These are phyloP conservation scores for Geophilus truncorum DNA, from an alignment of 2,888 invertebrate genomes.

Conservation along the genomic window DNA sequence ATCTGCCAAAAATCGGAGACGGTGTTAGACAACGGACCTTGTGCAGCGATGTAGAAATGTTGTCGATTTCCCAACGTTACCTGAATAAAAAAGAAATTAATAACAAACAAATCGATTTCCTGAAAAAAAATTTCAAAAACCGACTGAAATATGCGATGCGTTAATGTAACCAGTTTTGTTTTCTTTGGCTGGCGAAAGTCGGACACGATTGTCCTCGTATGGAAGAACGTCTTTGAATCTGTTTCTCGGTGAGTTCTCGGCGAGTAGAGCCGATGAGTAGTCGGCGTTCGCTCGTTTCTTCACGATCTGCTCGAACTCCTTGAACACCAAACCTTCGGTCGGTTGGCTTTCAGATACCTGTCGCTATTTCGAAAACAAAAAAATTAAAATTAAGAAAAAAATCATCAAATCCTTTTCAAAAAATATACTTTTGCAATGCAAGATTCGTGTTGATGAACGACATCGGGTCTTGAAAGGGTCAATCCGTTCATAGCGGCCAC, in stretches of 20 bases:
- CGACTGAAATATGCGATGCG: constrained; percentile 81
- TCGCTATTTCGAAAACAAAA: constrained; percentile 38
- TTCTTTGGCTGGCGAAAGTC: constrained; percentile 70
- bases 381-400: neutral
- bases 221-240: constrained; percentile 71
- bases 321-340: constrained; percentile 59
- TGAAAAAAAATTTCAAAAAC: no score
- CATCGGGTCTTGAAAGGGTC: constrained; percentile 46
- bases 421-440: constrained; percentile 48
- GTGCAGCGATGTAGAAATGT: constrained; percentile 78
- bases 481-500: constrained; percentile 50
- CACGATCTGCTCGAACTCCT: constrained; percentile 80
- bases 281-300: constrained; percentile 65
- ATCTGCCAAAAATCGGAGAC: constrained; percentile 76
- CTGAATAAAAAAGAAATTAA: constrained; percentile 49
- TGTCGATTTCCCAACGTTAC: constrained; percentile 76
- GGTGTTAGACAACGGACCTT: constrained; percentile 61
- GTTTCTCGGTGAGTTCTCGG: constrained; percentile 59
- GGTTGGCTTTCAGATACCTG: constrained; percentile 60
- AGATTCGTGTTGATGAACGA: constrained; percentile 42
- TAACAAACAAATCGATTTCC: neutral
- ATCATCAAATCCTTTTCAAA: constrained; percentile 43
- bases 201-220: constrained; percentile 82
- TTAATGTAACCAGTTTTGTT: constrained; percentile 88
- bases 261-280: constrained; percentile 65